Evolutionary conservation across 2,888 invertebrate species (phyloP).

Genomic region (Xiphydria camelus): DNA sequence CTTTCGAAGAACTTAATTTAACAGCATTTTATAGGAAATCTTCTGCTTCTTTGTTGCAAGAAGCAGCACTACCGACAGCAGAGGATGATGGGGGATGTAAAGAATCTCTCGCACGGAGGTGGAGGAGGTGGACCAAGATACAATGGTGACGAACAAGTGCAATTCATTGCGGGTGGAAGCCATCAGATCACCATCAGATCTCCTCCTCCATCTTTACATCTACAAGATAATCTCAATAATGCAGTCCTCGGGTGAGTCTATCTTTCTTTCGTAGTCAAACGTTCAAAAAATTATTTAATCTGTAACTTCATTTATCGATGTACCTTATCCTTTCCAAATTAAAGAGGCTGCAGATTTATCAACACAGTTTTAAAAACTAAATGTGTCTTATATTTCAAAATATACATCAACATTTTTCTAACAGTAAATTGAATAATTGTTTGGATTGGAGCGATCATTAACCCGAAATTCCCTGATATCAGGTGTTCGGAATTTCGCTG

Average conservation of each 20-base stretch:
- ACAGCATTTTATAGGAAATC: neutral
- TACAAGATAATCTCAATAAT: conserved; percentile 71
- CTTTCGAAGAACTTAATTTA: too few species aligned
- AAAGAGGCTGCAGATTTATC: too few species aligned
- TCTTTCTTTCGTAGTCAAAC: neutral
- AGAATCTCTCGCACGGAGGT: conserved; percentile 42
- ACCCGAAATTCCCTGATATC: too few species aligned
- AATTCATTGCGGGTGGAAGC: conserved; percentile 50
- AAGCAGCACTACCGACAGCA: conserved; percentile 19
- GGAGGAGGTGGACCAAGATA: conserved; percentile 43
- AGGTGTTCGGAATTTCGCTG: too few species aligned
- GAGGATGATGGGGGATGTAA: conserved; percentile 49
- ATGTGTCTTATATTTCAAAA: too few species aligned
- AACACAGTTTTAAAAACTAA: too few species aligned
- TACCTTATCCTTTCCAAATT: too few species aligned
- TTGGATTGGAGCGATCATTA: too few species aligned
- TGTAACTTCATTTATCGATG: neutral
- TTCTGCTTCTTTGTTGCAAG: conserved; percentile 15
- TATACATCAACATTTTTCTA: too few species aligned
- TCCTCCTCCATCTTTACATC: conserved; percentile 55
- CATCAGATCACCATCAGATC: conserved; percentile 56
- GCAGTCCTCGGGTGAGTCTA: conserved; percentile 64
- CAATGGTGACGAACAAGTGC: conserved; percentile 53
- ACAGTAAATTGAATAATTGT: too few species aligned
- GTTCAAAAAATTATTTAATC: neutral